Evolutionary conservation across 2,888 invertebrate species (phyloP).

Genomic region (Torymus texanus): DNA sequence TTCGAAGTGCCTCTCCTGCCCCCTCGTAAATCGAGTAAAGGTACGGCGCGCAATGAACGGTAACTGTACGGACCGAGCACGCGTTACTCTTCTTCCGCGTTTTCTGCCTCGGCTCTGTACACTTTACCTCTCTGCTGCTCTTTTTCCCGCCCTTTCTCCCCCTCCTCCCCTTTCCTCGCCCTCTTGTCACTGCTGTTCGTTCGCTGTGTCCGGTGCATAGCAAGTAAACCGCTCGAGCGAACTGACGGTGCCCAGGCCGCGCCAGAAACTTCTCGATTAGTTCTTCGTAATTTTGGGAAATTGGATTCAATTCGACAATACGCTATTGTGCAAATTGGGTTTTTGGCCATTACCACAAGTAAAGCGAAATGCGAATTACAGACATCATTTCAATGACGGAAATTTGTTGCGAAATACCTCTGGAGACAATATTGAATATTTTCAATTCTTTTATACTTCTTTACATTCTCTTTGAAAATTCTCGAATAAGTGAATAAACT

Average conservation of each 20-base stretch:
- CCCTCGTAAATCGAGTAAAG: constrained; percentile 41
- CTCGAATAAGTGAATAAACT: no score
- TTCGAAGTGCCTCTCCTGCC: constrained; percentile 3
- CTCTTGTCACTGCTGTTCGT: neutral
- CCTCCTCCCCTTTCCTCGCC: neutral
- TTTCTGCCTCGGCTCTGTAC: neutral
- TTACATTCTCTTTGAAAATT: no score
- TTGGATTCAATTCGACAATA: constrained; percentile 24
- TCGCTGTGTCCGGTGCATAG: constrained; percentile 19
- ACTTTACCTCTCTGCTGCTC: neutral
- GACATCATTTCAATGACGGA: no score
- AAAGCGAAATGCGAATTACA: no score
- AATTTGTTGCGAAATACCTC: no score
- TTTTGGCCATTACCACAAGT: no score
- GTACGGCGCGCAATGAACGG: constrained; percentile 29
- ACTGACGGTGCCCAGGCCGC: neutral
- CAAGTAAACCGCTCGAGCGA: constrained; percentile 19
- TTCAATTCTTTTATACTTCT: no score
- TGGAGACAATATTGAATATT: no score
- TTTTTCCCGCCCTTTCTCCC: neutral
- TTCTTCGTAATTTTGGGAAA: constrained; percentile 17
- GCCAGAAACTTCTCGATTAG: constrained; percentile 12
- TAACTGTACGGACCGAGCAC: constrained; percentile 23
- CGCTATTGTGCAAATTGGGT: neutral
- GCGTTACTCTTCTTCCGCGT: constrained; percentile 26